A percentile compares a stretch with the other conserved stretches of the same genome.
Conservation (phyloP, 2,888 invertebrate genomes). For the Clepsis dumicolana region DNA sequence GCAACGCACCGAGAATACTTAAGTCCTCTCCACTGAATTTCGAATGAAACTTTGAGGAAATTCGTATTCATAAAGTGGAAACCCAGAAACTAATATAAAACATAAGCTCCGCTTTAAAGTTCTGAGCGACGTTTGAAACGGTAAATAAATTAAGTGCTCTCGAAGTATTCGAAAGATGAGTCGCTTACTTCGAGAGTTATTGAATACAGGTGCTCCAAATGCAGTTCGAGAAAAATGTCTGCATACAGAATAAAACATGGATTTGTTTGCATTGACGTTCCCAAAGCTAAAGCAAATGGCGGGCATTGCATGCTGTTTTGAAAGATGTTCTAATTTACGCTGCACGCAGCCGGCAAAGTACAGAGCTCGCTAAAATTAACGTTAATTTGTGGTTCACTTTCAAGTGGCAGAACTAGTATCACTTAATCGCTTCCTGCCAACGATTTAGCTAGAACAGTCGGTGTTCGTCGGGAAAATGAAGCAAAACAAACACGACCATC, state of each 20-base stretch:
- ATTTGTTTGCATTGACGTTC: slow-evolving; percentile 9
- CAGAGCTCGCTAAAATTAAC: slow-evolving; percentile 35
- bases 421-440: slow-evolving; percentile 37
- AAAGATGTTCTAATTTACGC: slow-evolving; percentile 33
- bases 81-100: slow-evolving; percentile 58
- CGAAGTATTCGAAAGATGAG: slow-evolving; percentile 48
- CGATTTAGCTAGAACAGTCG: slow-evolving; percentile 24
- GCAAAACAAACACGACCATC: slow-evolving; percentile 41
- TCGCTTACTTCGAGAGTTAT: slow-evolving; percentile 31
- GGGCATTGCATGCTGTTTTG: slow-evolving; percentile 26
- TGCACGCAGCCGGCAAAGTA: slow-evolving; percentile 41
- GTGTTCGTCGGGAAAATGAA: slow-evolving; percentile 26
- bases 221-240: slow-evolving; percentile 5
- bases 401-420: slow-evolving; percentile 42
- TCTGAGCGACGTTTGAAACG: slow-evolving; percentile 52
- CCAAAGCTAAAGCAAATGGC: slow-evolving; percentile 20
- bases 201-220: slow-evolving; percentile 19
- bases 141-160: slow-evolving; percentile 55
- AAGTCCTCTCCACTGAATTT: slow-evolving; percentile 49
- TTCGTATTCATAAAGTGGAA: slow-evolving; percentile 58
- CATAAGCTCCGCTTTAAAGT: slow-evolving; percentile 57
- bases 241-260: slow-evolving; percentile 1
- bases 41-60: slow-evolving; percentile 53
- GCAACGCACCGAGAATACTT: slow-evolving; percentile 48
- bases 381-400: slow-evolving; percentile 39